Evolutionary conservation across 2,888 invertebrate genomes (phyloP).

Genomic region (Diachrysia chrysitis): DNA sequence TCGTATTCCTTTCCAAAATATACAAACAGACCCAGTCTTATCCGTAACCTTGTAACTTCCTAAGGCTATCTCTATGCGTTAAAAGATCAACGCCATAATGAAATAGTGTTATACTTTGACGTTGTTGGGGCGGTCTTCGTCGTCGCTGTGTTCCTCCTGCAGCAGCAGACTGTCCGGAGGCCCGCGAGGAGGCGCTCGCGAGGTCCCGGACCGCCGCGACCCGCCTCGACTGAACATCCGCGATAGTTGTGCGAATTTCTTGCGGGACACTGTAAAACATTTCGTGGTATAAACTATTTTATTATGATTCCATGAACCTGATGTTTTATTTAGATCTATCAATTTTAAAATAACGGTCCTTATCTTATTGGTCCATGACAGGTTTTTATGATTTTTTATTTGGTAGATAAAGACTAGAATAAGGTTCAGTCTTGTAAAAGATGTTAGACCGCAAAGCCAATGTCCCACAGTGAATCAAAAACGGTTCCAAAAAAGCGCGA

Average conservation of each 20-base stretch:
- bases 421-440: too few relatives aligned
- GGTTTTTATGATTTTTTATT: too few relatives aligned
- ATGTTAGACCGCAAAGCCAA: too few relatives aligned
- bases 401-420: not conserved
- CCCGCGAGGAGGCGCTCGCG: constrained; percentile 84
- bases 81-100: constrained; percentile 43
- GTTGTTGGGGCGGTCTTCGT: constrained; percentile 86
- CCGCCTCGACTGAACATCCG: constrained; percentile 93
- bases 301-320: too few relatives aligned
- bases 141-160: constrained; percentile 91
- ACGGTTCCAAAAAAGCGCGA: too few relatives aligned
- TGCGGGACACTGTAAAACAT: constrained; percentile 91
- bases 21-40: constrained; percentile 83
- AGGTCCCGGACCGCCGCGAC: constrained; percentile 80
- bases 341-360: too few relatives aligned
- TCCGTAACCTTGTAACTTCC: constrained; percentile 78
- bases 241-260: constrained; percentile 94
- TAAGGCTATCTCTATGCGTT: constrained; percentile 62
- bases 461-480: too few relatives aligned
- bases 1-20: constrained; percentile 71
- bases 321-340: too few relatives aligned
- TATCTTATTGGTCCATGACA: too few relatives aligned
- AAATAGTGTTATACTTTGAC: constrained; percentile 60
- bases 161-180: constrained; percentile 89
- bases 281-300: not conserved